Percentiles rank a stretch among this genome's conserved stretches.
phyloP scores from a whole-genome alignment of 2,888 invertebrate species.

The Lochmaea capreae region DNA sequence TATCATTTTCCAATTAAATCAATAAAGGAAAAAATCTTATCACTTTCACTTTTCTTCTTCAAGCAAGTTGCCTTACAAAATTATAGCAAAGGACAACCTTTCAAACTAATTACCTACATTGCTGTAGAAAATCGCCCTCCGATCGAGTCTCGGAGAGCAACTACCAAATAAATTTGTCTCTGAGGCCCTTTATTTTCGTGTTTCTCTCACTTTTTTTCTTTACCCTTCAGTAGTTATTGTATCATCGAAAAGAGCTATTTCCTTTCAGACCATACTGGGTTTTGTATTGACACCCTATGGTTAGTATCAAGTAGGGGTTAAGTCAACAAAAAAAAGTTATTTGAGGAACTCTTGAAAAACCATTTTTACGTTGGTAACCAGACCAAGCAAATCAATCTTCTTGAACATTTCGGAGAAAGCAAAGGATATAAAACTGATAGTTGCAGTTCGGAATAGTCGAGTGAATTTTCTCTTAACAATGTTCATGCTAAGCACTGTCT shows the following conservation, averaged over 20 bases:
- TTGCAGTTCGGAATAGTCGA: too few relatives aligned
- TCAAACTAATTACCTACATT: slow-evolving; percentile 36
- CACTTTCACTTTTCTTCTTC: not conserved
- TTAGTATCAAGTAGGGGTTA: not conserved
- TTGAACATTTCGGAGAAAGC: too few relatives aligned
- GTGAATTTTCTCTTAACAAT: too few relatives aligned
- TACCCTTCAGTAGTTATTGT: slow-evolving; percentile 33
- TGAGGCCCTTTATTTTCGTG: slow-evolving; percentile 25
- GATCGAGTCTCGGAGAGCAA: slow-evolving; percentile 22
- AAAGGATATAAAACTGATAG: too few relatives aligned
- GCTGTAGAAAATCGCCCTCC: slow-evolving; percentile 29
- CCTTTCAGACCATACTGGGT: slow-evolving; percentile 30
- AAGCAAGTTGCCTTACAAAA: slow-evolving; percentile 23
- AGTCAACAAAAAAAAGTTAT: not conserved
- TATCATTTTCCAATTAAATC: not conserved
- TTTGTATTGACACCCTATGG: slow-evolving; percentile 37
- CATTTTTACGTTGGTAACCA: too few relatives aligned
- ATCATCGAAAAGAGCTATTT: slow-evolving; percentile 36
- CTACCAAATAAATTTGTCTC: slow-evolving; percentile 34
- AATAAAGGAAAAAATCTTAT: not conserved
- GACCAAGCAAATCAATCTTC: too few relatives aligned
- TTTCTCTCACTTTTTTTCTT: slow-evolving; percentile 26
- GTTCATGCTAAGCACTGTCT: too few relatives aligned
- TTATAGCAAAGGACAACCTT: slow-evolving; percentile 28
- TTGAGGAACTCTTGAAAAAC: too few relatives aligned